Evolutionary conservation across 2,888 invertebrate species (phyloP).

Genomic region (Chloromyia formosa): DNA sequence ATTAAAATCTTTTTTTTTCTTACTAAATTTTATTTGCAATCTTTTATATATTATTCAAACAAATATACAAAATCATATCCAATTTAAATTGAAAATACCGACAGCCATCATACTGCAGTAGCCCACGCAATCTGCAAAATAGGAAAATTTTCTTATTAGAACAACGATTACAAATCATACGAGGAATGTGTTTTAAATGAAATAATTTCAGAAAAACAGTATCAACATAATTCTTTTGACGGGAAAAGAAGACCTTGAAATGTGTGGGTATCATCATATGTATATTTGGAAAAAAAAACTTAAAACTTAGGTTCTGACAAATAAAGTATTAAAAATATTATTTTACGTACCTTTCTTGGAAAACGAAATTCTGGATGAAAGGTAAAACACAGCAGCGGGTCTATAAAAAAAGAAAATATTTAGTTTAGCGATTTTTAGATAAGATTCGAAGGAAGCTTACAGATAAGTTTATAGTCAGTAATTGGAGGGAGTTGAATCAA

Average conservation of each 20-base stretch:
- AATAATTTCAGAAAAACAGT: not conserved
- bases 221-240: slow-evolving; percentile 52
- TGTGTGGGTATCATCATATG: slow-evolving; percentile 49
- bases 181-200: not conserved
- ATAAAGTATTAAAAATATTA: not conserved
- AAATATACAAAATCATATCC: no score
- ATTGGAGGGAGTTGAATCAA: slow-evolving; percentile 55
- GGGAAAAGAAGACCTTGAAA: slow-evolving; percentile 53
- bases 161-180: not conserved
- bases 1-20: no score
- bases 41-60: no score
- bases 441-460: no score
- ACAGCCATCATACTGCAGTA: no score
- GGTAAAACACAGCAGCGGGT: not conserved
- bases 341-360: not conserved
- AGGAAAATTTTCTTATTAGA: no score
- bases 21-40: no score
- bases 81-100: no score
- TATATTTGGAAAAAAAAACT: not conserved
- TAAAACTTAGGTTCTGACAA: no score
- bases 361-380: no score
- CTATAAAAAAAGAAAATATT: not conserved
- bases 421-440: not conserved
- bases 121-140: no score
- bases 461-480: slow-evolving; percentile 50